Base-by-base conservation (phyloP, 2,113 vertebrate species). In the Aspiorhynchus laticeps region DNA sequence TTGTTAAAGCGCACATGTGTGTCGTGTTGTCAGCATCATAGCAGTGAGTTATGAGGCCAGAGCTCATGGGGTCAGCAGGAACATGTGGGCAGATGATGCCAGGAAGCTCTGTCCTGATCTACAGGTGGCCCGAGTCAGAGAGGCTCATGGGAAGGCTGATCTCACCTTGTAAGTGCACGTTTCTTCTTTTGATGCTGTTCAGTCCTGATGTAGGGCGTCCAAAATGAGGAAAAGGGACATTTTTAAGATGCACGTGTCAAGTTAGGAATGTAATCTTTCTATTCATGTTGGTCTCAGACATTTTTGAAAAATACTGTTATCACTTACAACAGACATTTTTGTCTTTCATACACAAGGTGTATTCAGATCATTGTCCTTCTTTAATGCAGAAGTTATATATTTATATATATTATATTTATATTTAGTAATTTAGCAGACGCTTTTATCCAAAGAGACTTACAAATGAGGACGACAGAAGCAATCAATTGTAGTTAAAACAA, bases 1-100 rank as follows among this genome's bases (percentile, higher is more conserved):
- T 5, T 36, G 36, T 36, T 36, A 36, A 36, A 5, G 36, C 4
- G 36, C 36, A 36, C 4, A 36, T 43, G 41, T 43, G 71, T 43
- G 88, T 43, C 11, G 48, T 51, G 48, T 48, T 85, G 65, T 85
- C 91, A 99, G 98, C 85, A 95, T 99, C 90, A 96, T 99, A 93
- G 96, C 98, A 15, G 98, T 99, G 86, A 98, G 98, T 94, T 99
- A 99, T 26, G 98, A 99, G 93, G 98, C 98, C 51, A 95, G 98
- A 74, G 97, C 97, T 28, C 95, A 96, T 56, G 98, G 98, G 0
- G 96, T 99, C 79, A 95, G 95, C 87, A 96, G 95, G 86, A 96
- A 95, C 88, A 99, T 99, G 98, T 97, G 96, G 95, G 98, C 97
- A 17, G 91, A 96, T 7, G 97, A 99, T 85, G 98, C 98, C 69